These are phyloP conservation scores for Periophthalmus magnuspinnatus DNA, from an alignment of 2,797 vertebrate genomes.

Conservation along the genomic window DNA sequence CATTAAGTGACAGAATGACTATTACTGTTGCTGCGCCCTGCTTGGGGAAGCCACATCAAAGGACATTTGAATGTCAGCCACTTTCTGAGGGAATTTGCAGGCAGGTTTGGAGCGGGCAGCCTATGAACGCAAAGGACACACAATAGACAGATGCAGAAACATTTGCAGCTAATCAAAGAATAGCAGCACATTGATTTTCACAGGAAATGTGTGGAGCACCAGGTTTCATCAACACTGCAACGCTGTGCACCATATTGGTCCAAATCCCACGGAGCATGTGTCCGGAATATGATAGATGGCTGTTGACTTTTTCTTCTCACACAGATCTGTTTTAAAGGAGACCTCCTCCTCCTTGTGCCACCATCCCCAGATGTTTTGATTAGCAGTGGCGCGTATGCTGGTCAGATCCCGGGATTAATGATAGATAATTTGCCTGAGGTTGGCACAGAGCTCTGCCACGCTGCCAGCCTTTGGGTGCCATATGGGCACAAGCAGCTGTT, in stretches of 20 bases:
- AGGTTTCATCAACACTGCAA: slow-evolving; percentile 83
- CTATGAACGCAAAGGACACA: slow-evolving; percentile 98
- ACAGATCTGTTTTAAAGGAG: slow-evolving; percentile 73
- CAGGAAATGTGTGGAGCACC: slow-evolving; percentile 84
- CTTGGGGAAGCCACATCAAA: slow-evolving; percentile 99
- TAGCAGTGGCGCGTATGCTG: slow-evolving; percentile 92
- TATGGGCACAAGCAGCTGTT: slow-evolving; percentile 99
- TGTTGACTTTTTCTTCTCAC: slow-evolving; percentile 38
- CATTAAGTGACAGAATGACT: slow-evolving; percentile 97
- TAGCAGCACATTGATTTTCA: slow-evolving; percentile 89
- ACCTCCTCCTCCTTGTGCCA: slow-evolving; percentile 71
- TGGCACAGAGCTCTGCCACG: slow-evolving; percentile 85
- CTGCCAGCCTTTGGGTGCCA: slow-evolving; percentile 95
- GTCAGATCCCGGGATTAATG: slow-evolving; percentile 99
- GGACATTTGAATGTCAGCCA: slow-evolving; percentile 99
- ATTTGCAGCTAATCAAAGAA: slow-evolving; percentile 96
- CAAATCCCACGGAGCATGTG: slow-evolving; percentile 13
- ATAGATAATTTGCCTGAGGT: slow-evolving; percentile 99
- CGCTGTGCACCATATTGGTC: slow-evolving; percentile 83
- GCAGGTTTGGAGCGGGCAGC: slow-evolving; percentile 87
- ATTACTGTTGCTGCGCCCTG: slow-evolving; percentile 98
- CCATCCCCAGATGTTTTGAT: slow-evolving; percentile 93
- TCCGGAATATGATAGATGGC: slow-evolving; percentile 17
- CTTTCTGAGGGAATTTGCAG: slow-evolving; percentile 99
- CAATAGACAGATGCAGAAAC: slow-evolving; percentile 92